Evolutionary conservation across 2,113 vertebrate species (phyloP), one percentile per base, ranked within the genome.

Genomic region (Apodemus sylvaticus): DNA sequence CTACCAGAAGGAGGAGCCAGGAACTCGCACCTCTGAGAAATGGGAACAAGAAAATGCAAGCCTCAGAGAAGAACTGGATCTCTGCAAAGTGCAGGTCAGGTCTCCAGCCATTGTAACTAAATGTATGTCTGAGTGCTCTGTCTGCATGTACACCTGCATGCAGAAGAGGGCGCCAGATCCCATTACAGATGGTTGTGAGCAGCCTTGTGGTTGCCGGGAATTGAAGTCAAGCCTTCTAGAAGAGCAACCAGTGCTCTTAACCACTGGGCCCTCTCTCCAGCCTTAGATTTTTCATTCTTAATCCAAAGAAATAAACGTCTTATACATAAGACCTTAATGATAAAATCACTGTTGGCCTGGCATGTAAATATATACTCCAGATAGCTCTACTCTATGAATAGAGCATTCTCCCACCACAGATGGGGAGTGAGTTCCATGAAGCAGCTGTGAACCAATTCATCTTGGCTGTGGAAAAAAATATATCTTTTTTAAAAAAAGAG

Each of bases 11-110:
- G 98, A 90, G 42, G 99, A 98, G 89, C 95, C 2, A 0, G 96
- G 92, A 29, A 93, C 66, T 9, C 91, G 97, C 5, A n/a, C 89
- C 7, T 53, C 93, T 13, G 98, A 98, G 71, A 98, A 98, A n/a
- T 98, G 98, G 97, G 98, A 98, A 45, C 98, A 97, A 94, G 98
- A 98, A 81, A 98, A 96, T 24, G 88, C 95, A 26, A 48, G 74
- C 0, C 96, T 98, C 90, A 98, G 97, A 98, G 97, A 99, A 88
- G 98, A 99, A 10, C 96, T 98, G 96, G 98, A 98, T 14, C 97
- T 42, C 26, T 98, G 92, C 45, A 98, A 97, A 98, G 78, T 45
- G 0, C 98, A 99, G 98, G 99, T 99, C 97, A 0, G 2, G 39
- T 10, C 11, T 53, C 3, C 7, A 78, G 86, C 76, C 39, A 68